These are phyloP conservation scores for Drosophila parabipectinata DNA, from an alignment of 1,140 invertebrate species.

Conservation along the genomic window DNA sequence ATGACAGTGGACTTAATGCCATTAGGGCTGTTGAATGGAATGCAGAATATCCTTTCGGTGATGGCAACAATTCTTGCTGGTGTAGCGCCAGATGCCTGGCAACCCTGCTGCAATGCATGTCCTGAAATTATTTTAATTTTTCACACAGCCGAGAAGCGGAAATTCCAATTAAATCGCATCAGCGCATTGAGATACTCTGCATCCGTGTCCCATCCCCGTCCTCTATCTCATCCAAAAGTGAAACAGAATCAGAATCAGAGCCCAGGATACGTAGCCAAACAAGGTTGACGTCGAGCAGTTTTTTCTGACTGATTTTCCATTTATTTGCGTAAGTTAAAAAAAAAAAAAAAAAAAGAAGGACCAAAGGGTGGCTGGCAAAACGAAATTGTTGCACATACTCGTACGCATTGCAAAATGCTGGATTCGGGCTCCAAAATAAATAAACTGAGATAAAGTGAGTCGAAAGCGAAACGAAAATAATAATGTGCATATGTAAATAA, in stretches of 20 bases:
- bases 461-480: constrained; percentile 68
- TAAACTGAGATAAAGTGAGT: constrained; percentile 71
- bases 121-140: constrained; percentile 74
- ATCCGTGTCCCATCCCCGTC: constrained; percentile 1
- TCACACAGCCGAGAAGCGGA: constrained; percentile 66
- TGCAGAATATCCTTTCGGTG: background rate
- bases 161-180: constrained; percentile 83
- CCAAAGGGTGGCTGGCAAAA: background rate
- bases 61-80: constrained; percentile 30
- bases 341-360: constrained; percentile 7
- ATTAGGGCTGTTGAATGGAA: constrained; percentile 19
- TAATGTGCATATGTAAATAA: constrained; percentile 81
- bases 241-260: constrained; percentile 18
- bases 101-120: background rate
- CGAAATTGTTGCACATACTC: constrained; percentile 27
- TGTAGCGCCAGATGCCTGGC: constrained; percentile 5
- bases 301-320: constrained; percentile 75
- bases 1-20: constrained; percentile 44
- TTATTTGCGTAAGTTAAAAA: constrained; percentile 75
- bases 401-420: constrained; percentile 7
- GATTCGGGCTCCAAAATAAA: constrained; percentile 60
- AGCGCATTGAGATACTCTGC: constrained; percentile 46
- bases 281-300: constrained; percentile 33
- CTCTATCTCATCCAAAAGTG: constrained; percentile 17
- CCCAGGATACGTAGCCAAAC: constrained; percentile 23